Base-by-base conservation (phyloP, 2,888 invertebrate genomes). In the Dyspetes luteomarginatus region DNA sequence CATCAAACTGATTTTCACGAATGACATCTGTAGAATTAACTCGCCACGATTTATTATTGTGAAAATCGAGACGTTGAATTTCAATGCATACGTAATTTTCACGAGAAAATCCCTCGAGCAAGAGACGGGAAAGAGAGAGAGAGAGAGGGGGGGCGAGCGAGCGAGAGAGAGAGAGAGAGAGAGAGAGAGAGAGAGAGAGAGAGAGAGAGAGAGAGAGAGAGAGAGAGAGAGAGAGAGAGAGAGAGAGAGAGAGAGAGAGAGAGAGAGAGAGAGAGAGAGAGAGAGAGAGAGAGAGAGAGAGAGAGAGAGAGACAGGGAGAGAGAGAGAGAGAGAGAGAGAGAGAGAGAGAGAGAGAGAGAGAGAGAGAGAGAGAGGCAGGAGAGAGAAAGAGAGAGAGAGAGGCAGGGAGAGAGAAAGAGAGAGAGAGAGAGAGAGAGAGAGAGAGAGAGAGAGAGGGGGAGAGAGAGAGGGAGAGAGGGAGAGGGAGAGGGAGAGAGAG, bases 41-140 rank as follows among this genome's bases (percentile, higher is more conserved):
- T 19, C 30, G 58, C 15, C n/a, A 17, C 17, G 3, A n/a, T 48
- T 45, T 17, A 19, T 36, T 45, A 4, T 1, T 12, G 48, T 9
- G 64, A 69, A 69, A 71, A 77, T 58, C 48, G 77, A 36, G 48
- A 71, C 36, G 17, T 17, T 7, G 50, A 69, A 64, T 68, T 79
- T 5, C 73, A 48, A 68, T 69, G 68, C 50, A 69, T 68, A 69
- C 74, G 74, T 74, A 65, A 68, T 68, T 74, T 71, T 71, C n/a
- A 19, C 45, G 67, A 64, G 58, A 56, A 17, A 43, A n/a, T 22
- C 24, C n/a, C n/a, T n/a, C n/a, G n/a, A n/a, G 17, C 24, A 30
- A 65, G 3, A 62, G 50, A 12, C 28, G 43, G 30, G 56, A 22
- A 24, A 45, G 43, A 5, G 41, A 41, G 45, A 41, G 15, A 48